A percentile compares a stretch with the other conserved stretches of the same genome.
phyloP scores from a whole-genome alignment of 2,888 invertebrate genomes.

The Crematogaster levior region DNA sequence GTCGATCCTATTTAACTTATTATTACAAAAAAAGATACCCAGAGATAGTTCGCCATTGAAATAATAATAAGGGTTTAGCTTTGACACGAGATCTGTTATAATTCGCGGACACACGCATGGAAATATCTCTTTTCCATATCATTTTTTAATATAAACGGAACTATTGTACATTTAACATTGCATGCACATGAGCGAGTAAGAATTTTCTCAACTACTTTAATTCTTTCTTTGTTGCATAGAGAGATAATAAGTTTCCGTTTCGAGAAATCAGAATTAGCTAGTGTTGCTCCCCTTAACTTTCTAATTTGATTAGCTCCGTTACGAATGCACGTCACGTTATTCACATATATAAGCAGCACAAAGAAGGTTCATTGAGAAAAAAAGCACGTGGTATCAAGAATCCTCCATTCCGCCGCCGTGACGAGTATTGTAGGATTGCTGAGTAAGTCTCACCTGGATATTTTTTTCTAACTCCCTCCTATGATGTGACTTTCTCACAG shows the following conservation, averaged over 20 bases:
- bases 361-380: slow-evolving; percentile 68
- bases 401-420: slow-evolving; percentile 30
- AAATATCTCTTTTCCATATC: neutral
- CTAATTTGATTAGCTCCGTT: slow-evolving; percentile 39
- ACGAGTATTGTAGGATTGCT: slow-evolving; percentile 57
- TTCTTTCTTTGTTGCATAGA: neutral
- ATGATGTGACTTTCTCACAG: neutral
- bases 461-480: slow-evolving; percentile 3
- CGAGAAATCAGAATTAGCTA: slow-evolving; percentile 14
- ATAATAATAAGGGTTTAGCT: neutral
- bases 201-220: neutral
- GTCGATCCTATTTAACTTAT: too few species aligned
- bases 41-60: neutral
- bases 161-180: slow-evolving; percentile 16
- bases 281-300: neutral
- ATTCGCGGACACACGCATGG: neutral
- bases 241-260: neutral
- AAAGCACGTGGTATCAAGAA: slow-evolving; percentile 64
- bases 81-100: neutral
- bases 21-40: neutral
- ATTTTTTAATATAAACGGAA: neutral
- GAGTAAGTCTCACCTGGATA: slow-evolving; percentile 72
- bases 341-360: slow-evolving; percentile 33
- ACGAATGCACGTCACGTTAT: slow-evolving; percentile 34
- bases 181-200: neutral